Base-by-base conservation (phyloP, 1,140 invertebrate genomes). In the Megathymus violae region DNA sequence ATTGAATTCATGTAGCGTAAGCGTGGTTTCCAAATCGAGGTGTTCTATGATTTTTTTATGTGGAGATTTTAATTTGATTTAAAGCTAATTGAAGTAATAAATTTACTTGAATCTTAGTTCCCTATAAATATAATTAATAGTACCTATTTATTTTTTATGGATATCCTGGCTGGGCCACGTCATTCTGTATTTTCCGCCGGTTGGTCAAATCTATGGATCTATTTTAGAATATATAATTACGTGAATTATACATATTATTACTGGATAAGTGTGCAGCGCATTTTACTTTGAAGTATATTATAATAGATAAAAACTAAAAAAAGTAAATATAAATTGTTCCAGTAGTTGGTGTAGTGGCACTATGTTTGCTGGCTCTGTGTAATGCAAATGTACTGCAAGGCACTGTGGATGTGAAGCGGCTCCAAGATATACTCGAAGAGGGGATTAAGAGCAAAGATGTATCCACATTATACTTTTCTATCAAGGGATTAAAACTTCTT, bases 381-480 rank as follows among this genome's bases (percentile, higher is more conserved):
- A 80, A 85, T 82, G 89, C 78, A 5, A 87, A 74, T 60, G 78
- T 82, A 40, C 73, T 92, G 16, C 87, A 91, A 72, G 79, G 82
- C 43, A 82, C 80, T 7, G 81, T 91, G 66, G 89, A 92, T 76
- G 67, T 88, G 3, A 82, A 85, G 27, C 71, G 82, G n/a, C 71
- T 92, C 14, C 86, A 91, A 71, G 68, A 60, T 22, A 87, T 91
- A 17, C 71, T 92, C 5, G 69, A 88, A 62, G 88, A 91, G 41
- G 86, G 83, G 16, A 14, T 90, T 3, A 86, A 84, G 58, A 83
- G 78, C 25, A 84, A 88, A 63, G 91, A 92, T 67, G 54, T 89
- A 19, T 62, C 72, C 17, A 62, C 84, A 25, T 50, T 92, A 10
- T 86, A 91, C 41, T 90, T 83, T 67, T 78, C 89, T 5, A 58